A percentile compares a stretch with the other conserved stretches of the same genome.
Evolutionary conservation across 2,113 vertebrate species (phyloP).

Genomic region (Craseonycteris thonglongyai): DNA sequence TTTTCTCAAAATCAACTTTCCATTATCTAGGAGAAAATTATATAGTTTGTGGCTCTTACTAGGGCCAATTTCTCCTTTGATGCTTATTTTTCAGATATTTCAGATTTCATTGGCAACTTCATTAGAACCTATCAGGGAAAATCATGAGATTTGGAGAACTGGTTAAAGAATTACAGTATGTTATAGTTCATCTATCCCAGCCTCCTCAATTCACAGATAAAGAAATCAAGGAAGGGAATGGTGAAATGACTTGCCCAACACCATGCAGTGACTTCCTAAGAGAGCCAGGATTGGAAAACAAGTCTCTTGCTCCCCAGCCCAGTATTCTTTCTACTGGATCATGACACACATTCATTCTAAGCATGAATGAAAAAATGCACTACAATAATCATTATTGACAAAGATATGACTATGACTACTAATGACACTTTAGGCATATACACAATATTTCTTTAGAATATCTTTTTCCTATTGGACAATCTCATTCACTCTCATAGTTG

Average conservation of each 20-base stretch:
- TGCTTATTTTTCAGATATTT: conserved; percentile 3
- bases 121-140: neutral
- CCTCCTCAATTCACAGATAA: neutral
- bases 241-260: neutral
- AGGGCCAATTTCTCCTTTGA: neutral
- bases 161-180: neutral
- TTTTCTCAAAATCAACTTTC: conserved; percentile 43
- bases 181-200: neutral
- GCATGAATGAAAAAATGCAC: neutral
- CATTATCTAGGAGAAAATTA: conserved; percentile 31
- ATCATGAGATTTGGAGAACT: neutral
- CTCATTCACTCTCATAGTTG: neutral
- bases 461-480: neutral
- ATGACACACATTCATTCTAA: neutral
- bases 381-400: neutral
- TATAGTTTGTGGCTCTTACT: neutral
- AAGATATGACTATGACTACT: neutral
- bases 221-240: neutral
- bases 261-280: neutral
- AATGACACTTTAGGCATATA: neutral
- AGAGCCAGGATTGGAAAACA: neutral
- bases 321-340: neutral
- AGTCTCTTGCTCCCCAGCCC: neutral
- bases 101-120: neutral
- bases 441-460: neutral